Base-by-base conservation (phyloP, 2,113 vertebrate genomes). In the Platanista minor region DNA sequence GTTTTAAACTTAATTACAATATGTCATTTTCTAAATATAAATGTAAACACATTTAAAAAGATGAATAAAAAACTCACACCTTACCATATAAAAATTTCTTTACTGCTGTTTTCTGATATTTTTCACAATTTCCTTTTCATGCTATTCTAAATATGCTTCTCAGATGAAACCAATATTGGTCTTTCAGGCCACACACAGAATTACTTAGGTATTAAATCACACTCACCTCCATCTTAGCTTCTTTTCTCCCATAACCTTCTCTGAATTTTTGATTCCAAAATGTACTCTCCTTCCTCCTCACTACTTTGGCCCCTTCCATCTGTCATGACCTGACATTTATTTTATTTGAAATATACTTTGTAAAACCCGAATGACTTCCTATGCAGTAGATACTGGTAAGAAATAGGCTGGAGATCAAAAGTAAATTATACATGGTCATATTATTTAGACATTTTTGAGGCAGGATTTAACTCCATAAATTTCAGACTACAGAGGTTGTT, bases 21-120 rank as follows among this genome's bases (percentile, higher is more conserved):
- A 83, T 93, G 89, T 71, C 49, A 94, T 90, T 98, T 98, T 97
- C 72, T 95, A 98, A 98, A 97, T 94, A 97, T 91, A 98, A 97
- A 95, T 90, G 69, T 95, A 89, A 98, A 97, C 71, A 39, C 29
- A 90, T 69, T 94, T 95, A 90, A 92, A 91, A 59, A 94, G 31
- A 85, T 97, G 31, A 83, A 77, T 54, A 93, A 93, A 95, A 95
- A 14, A 17, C 81, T 23, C 12, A 78, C 67, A 41, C 43, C 39
- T 69, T 46, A 43, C 4, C 12, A n/a, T 43, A 54, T 33, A 90
- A 94, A 96, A 93, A 10, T 2, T 12, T 8, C 6, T 41, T 54
- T 86, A 23, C 41, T 77, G 25, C 52, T 75, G 41, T 66, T 89
- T 46, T 67, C 41, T 87, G 20, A 27, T 9, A 33, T 31, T 90